Evolutionary conservation across 2,888 invertebrate genomes (phyloP), one percentile per base, ranked within the genome.

Genomic region (Dioctria rufipes): DNA sequence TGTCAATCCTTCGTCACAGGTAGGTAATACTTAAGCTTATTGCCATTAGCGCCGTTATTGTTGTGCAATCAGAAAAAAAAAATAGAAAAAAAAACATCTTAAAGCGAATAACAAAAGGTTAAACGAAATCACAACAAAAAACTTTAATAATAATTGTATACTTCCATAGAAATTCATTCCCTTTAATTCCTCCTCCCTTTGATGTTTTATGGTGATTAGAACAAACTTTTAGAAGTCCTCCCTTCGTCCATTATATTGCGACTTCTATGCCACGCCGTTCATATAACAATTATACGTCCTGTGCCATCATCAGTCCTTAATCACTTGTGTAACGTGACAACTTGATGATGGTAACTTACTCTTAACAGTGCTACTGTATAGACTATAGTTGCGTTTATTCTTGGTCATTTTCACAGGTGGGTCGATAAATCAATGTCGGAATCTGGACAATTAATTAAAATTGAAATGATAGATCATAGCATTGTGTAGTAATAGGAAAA

Each of bases 341-440:
- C 37, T 60, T 75, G 73, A 75, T 75, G 73, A 75, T 60, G 58
- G 73, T 60, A 25, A 75, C 49, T 60, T 60, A 51, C 42, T 71
- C 43, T 43, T 69, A 51, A 25, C 25, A 25, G 25, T 25, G 25
- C 4, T 11, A 11, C 54, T n/a, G 4, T 54, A 54, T 11, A 54
- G 11, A 25, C 25, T 25, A 25, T 54, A 54, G 54, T 54, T 54
- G 54, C 54, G 54, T 11, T 54, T n/a, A 11, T 11, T n/a, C 4
- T 54, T 54, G 11, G 54, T 11, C 11, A 54, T 54, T 54, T 54
- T 4, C 4, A n/a, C 4, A 9, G 49, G 54, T 8, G 6, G 54
- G 54, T 54, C 54, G n/a, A 54, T 54, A 54, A 54, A 54, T 54
- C 54, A 54, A 54, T 54, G 54, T n/a, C 54, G 4, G 54, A 54